These are phyloP conservation scores for Anthophora plumipes DNA, from an alignment of 2,888 invertebrate genomes.

Conservation along the genomic window DNA sequence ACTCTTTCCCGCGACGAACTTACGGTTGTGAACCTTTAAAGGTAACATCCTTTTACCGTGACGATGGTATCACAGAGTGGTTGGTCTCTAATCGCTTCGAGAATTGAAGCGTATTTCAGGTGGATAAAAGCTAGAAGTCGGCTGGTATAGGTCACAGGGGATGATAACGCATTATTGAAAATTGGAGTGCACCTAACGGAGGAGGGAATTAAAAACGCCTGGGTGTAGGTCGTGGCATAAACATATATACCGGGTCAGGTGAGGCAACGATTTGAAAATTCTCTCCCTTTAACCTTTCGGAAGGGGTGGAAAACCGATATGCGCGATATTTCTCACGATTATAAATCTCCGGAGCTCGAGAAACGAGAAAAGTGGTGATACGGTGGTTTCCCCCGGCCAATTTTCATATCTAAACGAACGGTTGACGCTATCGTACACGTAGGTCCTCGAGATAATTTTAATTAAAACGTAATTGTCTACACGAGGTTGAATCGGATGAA, in stretches of 20 bases:
- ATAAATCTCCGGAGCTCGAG: slow-evolving; percentile 19
- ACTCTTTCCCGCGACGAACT: background rate
- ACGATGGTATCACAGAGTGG: background rate
- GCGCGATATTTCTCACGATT: slow-evolving; percentile 13
- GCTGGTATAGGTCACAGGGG: background rate
- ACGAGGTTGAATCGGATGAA: slow-evolving; percentile 20
- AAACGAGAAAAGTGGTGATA: too few species aligned
- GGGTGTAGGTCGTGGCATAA: background rate
- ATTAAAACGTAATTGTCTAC: slow-evolving; percentile 56
- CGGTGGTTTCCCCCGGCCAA: slow-evolving; percentile 19
- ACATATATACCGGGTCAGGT: background rate
- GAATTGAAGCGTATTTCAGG: background rate
- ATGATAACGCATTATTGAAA: slow-evolving; percentile 6
- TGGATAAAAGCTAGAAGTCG: background rate
- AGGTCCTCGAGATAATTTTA: slow-evolving; percentile 47
- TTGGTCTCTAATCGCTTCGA: background rate
- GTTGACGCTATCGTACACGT: slow-evolving; percentile 7
- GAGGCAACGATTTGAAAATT: slow-evolving; percentile 5
- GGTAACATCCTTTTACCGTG: background rate
- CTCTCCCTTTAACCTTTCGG: slow-evolving; percentile 27
- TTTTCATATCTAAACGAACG: slow-evolving; percentile 36
- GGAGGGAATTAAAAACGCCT: background rate
- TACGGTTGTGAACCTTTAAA: background rate
- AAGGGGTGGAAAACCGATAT: background rate
- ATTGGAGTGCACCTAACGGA: background rate